These are phyloP conservation scores for Drosophila engyochracea DNA, from an alignment of 2,888 invertebrate species.

Conservation along the genomic window DNA sequence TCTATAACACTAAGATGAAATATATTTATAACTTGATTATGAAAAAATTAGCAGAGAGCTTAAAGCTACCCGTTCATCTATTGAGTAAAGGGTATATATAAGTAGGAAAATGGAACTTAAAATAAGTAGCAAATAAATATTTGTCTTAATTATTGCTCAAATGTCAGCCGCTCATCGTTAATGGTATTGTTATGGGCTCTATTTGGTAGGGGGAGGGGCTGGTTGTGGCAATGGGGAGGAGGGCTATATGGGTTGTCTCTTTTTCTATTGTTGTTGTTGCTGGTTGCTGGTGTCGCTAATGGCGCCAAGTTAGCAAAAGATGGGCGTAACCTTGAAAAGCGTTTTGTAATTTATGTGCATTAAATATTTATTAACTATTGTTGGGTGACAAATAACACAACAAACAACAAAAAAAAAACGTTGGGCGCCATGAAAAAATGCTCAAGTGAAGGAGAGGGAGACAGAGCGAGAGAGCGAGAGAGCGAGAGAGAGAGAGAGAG, in stretches of 20 bases:
- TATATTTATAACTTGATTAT: background rate
- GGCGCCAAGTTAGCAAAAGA: conserved; percentile 27
- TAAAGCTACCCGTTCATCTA: background rate
- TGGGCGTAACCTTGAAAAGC: conserved; percentile 73
- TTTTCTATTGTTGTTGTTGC: background rate
- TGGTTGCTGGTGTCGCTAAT: conserved; percentile 29
- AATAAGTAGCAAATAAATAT: conserved; percentile 43
- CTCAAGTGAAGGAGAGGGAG: background rate
- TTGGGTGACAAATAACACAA: conserved; percentile 64
- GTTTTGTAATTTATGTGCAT: conserved; percentile 78
- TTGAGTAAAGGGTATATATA: conserved; percentile 5
- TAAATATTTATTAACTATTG: conserved; percentile 74
- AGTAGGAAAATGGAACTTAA: conserved; percentile 5
- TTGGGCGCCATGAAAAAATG: conserved; percentile 7
- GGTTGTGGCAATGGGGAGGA: conserved; percentile 5
- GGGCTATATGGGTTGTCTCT: conserved; percentile 22
- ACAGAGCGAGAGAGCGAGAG: background rate
- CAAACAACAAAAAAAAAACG: conserved; percentile 23
- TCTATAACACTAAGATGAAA: background rate
- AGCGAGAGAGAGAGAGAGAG: conserved; percentile 4
- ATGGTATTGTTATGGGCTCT: conserved; percentile 7
- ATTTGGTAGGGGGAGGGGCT: background rate
- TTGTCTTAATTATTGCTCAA: conserved; percentile 72
- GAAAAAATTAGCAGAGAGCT: background rate
- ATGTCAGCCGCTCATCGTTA: conserved; percentile 32